Evolutionary conservation across 2,888 invertebrate genomes (phyloP).

Genomic region (Drosophila cognata): DNA sequence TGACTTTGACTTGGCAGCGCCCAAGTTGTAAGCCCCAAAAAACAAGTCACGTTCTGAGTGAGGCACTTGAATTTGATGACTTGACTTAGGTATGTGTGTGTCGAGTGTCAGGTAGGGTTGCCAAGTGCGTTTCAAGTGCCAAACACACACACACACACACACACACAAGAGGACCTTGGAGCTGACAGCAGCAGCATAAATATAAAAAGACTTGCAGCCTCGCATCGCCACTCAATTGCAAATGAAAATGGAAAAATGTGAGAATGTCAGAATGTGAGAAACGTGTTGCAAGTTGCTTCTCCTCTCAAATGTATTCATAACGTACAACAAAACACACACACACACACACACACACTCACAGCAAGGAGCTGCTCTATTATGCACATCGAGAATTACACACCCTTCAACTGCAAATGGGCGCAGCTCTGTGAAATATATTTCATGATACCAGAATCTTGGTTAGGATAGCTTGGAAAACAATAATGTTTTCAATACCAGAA

Average conservation of each 20-base stretch:
- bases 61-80: constrained; percentile 47
- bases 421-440: neutral
- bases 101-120: constrained; percentile 30
- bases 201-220: constrained; percentile 5
- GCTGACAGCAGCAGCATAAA: constrained; percentile 13
- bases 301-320: constrained; percentile 39
- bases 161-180: constrained; percentile 55
- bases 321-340: neutral
- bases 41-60: constrained; percentile 67
- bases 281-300: constrained; percentile 4
- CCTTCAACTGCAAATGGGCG: neutral
- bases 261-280: constrained; percentile 20
- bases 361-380: neutral
- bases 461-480: neutral
- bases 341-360: neutral
- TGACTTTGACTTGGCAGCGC: constrained; percentile 61
- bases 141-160: constrained; percentile 21
- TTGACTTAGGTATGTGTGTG: constrained; percentile 13
- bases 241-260: constrained; percentile 30
- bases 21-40: constrained; percentile 26
- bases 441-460: neutral
- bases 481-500: neutral
- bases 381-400: neutral
- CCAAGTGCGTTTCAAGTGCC: constrained; percentile 46
- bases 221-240: constrained; percentile 54